These are phyloP conservation scores for Phalloptychus januarius DNA, from an alignment of 2,797 vertebrate species.

Conservation along the genomic window DNA sequence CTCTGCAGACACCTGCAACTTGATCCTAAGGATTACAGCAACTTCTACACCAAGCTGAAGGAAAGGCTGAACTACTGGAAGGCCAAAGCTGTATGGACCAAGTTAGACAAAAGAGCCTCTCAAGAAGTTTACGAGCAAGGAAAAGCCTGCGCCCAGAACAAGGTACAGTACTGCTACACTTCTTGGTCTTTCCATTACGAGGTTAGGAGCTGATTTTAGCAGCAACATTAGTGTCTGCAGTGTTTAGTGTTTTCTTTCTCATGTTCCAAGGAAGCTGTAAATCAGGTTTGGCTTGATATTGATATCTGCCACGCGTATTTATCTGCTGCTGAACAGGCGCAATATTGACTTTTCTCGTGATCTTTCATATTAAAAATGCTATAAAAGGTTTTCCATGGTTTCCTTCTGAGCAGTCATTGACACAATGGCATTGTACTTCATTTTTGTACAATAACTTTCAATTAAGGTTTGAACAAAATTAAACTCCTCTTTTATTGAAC, in stretches of 20 bases:
- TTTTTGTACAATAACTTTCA: background rate
- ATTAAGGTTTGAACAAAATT: background rate
- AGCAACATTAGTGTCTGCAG: background rate
- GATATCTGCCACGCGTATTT: background rate
- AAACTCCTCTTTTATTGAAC: background rate
- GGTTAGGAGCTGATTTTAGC: background rate
- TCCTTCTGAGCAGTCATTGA: background rate
- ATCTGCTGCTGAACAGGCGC: background rate
- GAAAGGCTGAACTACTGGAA: slow-evolving; percentile 93
- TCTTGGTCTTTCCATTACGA: background rate
- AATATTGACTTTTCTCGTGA: background rate
- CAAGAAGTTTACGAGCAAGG: slow-evolving; percentile 88
- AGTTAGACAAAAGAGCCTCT: slow-evolving; percentile 89
- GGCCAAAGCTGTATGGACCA: slow-evolving; percentile 91
- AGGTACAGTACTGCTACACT: slow-evolving; percentile 74
- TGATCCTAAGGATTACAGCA: slow-evolving; percentile 76
- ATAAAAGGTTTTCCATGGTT: background rate
- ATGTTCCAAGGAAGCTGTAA: background rate
- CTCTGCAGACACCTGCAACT: slow-evolving; percentile 84
- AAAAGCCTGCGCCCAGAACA: slow-evolving; percentile 83
- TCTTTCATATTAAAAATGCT: background rate
- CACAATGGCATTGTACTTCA: background rate
- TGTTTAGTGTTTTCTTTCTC: background rate
- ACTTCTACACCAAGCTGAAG: slow-evolving; percentile 86
- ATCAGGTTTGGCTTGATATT: background rate